Base-by-base conservation (phyloP, 2,797 vertebrate species). In the Kryptolebias ocellatus region DNA sequence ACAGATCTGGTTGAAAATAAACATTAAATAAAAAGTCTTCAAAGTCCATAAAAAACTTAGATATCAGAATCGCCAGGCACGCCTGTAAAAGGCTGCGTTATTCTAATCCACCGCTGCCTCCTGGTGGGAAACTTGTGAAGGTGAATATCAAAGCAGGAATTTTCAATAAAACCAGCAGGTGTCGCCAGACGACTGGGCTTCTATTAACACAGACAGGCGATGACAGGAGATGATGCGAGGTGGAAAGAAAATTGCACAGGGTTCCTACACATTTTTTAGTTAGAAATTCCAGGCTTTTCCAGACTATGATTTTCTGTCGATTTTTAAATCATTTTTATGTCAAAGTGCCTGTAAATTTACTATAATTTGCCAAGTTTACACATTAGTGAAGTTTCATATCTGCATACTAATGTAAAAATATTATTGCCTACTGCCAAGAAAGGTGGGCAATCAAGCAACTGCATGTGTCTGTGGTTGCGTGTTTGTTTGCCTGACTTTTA, bases 171-270 rank as follows among this genome's bases (percentile, higher is more conserved):
- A 39, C 34, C 89, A 81, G 67, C 34, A 85, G 79, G 53, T 83
- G 86, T 83, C 27, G 44, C 50, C 65, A 81, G 31, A 83, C 27
- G 20, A 12, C 60, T 16, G 4, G 18, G 29, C 2, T n/a, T 0
- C 17, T 1, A 57, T 28, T 37, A 24, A 50, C 24, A 31, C 10
- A 52, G 12, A 47, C 10, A 29, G 18, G 6, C 4, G 10, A 3
- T 4, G 15, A n/a, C 9, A 45, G 31, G 17, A 60, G 54, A 67
- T 79, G 76, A 81, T 63, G 81, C 72, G 81, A 89, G 56, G 51
- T 15, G 60, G 5, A 58, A 50, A 49, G 14, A 44, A 39, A 44
- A 15, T 10, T 54, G 6, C 39, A 12, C 1, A 14, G 11, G 11
- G 31, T 34, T 34, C 31, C 31, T 6, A 1, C 31, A 34, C 31